Evolutionary conservation across 2,888 invertebrate genomes (phyloP), one percentile per base, ranked within the genome.

Genomic region (Synergus itoensis): DNA sequence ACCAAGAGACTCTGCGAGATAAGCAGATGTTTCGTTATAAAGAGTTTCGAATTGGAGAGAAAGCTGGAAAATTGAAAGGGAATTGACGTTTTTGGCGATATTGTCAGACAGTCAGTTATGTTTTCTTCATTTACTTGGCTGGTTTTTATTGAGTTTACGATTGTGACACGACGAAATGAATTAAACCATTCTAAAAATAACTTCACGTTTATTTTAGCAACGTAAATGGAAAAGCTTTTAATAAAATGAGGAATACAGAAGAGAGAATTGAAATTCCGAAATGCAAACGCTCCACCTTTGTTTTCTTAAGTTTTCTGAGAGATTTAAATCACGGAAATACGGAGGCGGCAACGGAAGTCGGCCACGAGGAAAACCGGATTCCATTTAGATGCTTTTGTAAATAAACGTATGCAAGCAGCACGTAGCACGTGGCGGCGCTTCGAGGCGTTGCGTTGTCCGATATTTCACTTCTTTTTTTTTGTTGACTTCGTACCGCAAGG

Each of bases 321-420:
- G 67, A 62, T 80, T 62, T 18, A 36, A 41, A 77, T 65, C 60
- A 53, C 79, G 79, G 76, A 82, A 81, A 81, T 77, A 82, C 79
- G 69, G 60, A 65, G 76, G 76, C 78, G 77, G 80, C 79, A 80
- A 75, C 83, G 82, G 82, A 81, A 84, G 81, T 78, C 78, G 75
- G 76, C 76, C 77, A 79, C 60, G 81, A 48, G 79, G 80, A 81
- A 82, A 84, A 81, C 79, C 76, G 78, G 75, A 79, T 80, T 80
- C 81, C 78, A 77, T 79, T 69, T 28, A 43, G 21, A n/a, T 67
- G 18, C n/a, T 45, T 69, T 48, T 7, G 69, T 73, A 53, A 73
- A 53, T 73, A 73, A 73, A 48, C 12, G 28, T 7, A 69, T 57
- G 45, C 45, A 69, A 69, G 69, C 28, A 18, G 28, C 48, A 28